phyloP scores from a whole-genome alignment of 2,113 vertebrate genomes.

The Gasterosteus nipponicus region DNA sequence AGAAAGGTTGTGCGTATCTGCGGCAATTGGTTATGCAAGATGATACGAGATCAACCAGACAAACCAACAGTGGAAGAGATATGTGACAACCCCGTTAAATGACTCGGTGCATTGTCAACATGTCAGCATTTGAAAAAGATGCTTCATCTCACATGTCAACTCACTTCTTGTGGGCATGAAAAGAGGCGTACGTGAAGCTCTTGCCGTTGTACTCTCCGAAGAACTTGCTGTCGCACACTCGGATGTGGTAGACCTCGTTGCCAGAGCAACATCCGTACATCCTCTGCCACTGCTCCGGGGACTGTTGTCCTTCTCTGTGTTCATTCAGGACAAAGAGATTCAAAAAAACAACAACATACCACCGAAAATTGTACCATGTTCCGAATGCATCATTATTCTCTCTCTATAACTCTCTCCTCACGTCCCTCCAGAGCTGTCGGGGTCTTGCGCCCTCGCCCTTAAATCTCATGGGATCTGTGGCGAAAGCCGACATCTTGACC shows the following conservation, averaged over 20 bases:
- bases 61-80: not conserved
- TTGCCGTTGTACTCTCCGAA: slow-evolving; percentile 96
- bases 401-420: not conserved
- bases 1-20: not conserved
- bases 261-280: slow-evolving; percentile 95
- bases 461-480: not conserved
- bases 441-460: not conserved
- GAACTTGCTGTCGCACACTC: slow-evolving; percentile 93
- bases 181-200: slow-evolving; percentile 96
- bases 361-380: not conserved
- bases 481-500: slow-evolving; percentile 25
- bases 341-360: slow-evolving; percentile 7
- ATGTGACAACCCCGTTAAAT: not conserved
- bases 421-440: not conserved
- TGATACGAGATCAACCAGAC: not conserved
- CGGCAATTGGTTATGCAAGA: not conserved
- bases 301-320: slow-evolving; percentile 92
- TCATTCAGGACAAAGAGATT: not conserved
- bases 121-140: slow-evolving; percentile 23
- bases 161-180: slow-evolving; percentile 98
- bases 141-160: slow-evolving; percentile 52
- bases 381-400: not conserved
- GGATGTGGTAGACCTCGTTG: slow-evolving; percentile 97
- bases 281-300: slow-evolving; percentile 96
- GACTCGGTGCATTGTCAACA: not conserved